Evolutionary conservation across 2,888 invertebrate species (phyloP).

Genomic region (Graphium colonna): DNA sequence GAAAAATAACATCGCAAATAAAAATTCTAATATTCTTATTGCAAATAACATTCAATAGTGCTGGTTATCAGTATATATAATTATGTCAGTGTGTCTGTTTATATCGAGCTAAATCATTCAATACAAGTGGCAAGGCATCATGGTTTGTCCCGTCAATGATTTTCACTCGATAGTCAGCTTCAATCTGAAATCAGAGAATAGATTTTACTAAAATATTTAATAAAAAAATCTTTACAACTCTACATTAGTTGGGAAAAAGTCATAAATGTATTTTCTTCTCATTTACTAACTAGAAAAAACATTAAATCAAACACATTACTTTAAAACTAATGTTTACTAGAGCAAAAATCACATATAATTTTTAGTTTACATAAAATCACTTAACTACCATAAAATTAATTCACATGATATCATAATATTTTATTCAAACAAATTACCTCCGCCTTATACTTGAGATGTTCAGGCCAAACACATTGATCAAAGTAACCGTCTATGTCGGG

Average conservation of each 20-base stretch:
- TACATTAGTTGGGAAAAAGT: too few relatives aligned
- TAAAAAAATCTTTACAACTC: too few relatives aligned
- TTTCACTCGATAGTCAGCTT: slow-evolving; percentile 43
- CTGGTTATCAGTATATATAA: too few relatives aligned
- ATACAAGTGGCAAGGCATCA: slow-evolving; percentile 38
- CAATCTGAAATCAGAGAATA: slow-evolving; percentile 51
- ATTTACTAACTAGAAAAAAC: neutral
- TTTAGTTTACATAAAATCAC: neutral
- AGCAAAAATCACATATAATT: neutral
- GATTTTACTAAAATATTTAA: too few relatives aligned
- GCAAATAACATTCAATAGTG: too few relatives aligned
- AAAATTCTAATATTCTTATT: too few relatives aligned
- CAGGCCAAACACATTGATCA: slow-evolving; percentile 95
- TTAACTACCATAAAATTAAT: neutral
- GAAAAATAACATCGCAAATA: too few relatives aligned
- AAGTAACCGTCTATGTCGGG: slow-evolving; percentile 94
- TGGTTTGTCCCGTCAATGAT: slow-evolving; percentile 47
- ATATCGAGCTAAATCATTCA: slow-evolving; percentile 39
- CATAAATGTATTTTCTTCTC: neutral
- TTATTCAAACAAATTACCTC: slow-evolving; percentile 45
- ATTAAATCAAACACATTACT: neutral
- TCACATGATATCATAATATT: too few relatives aligned
- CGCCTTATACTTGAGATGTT: slow-evolving; percentile 81
- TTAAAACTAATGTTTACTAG: neutral
- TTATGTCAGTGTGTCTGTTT: too few relatives aligned